phyloP scores from a whole-genome alignment of 2,888 invertebrate species.

The Hydrotaea diabolus region DNA sequence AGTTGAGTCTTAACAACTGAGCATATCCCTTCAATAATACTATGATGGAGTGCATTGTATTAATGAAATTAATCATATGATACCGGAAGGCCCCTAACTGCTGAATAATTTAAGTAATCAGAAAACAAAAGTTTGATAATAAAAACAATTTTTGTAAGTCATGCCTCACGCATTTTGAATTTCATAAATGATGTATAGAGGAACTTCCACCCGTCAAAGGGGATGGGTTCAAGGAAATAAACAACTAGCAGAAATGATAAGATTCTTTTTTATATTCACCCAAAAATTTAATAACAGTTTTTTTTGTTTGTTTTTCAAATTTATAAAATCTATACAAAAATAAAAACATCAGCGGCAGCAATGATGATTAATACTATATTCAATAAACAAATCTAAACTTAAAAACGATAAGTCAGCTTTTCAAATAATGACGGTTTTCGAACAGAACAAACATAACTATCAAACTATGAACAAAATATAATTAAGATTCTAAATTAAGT shows the following conservation, averaged over 20 bases:
- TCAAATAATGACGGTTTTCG: constrained; percentile 14
- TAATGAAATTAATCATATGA: too few relatives aligned
- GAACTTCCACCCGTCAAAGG: too few relatives aligned
- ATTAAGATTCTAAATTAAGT: constrained; percentile 73
- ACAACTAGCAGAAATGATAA: constrained; percentile 15
- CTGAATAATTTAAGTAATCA: too few relatives aligned
- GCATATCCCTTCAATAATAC: too few relatives aligned
- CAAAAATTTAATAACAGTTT: neutral
- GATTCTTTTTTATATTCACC: constrained; percentile 5
- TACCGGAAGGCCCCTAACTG: too few relatives aligned
- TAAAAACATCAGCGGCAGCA: neutral
- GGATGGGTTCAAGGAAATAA: constrained; percentile 15
- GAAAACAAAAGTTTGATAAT: constrained; percentile 26
- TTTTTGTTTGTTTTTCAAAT: neutral
- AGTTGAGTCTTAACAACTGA: too few relatives aligned
- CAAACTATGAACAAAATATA: neutral
- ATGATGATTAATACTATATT: constrained; percentile 16
- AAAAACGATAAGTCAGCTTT: constrained; percentile 7
- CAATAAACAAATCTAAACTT: constrained; percentile 15
- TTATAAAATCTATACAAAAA: neutral
- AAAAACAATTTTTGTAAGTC: constrained; percentile 19
- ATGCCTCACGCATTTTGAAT: constrained; percentile 17
- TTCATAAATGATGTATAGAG: too few relatives aligned
- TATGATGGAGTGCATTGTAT: too few relatives aligned
- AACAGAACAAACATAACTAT: constrained; percentile 1